Percentiles rank a stretch among this genome's conserved stretches.
Conservation (phyloP, 2,113 vertebrate species). For the Chitala chitala region DNA sequence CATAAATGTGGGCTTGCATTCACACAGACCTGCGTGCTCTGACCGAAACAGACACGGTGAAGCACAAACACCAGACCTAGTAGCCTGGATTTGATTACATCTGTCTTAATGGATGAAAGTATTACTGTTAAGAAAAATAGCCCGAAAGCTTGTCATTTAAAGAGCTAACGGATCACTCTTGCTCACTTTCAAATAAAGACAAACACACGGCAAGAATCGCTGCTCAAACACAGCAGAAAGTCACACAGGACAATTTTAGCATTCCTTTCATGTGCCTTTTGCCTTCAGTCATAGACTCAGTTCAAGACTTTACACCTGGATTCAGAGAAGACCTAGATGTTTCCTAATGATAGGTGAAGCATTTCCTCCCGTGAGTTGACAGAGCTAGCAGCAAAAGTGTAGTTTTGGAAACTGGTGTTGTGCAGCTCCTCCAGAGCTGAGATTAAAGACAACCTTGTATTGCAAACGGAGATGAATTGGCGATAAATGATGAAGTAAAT, state of each 20-base stretch:
- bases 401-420: background rate
- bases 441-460: background rate
- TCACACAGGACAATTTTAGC: background rate
- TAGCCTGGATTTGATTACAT: background rate
- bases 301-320: slow-evolving; percentile 1
- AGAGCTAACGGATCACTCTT: background rate
- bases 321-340: background rate
- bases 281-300: slow-evolving; percentile 4
- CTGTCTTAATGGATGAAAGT: background rate
- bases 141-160: background rate
- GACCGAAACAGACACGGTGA: too few relatives aligned
- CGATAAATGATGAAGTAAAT: background rate
- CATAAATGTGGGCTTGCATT: too few relatives aligned
- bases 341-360: background rate
- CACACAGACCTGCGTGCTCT: too few relatives aligned
- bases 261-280: background rate
- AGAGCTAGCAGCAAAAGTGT: background rate
- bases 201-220: background rate
- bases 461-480: background rate
- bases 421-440: background rate
- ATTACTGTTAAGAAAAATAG: background rate
- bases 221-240: background rate
- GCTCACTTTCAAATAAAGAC: background rate
- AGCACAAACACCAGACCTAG: background rate
- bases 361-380: background rate